Evolutionary conservation across 2,888 invertebrate genomes (phyloP), one percentile per base, ranked within the genome.

Genomic region (Phlogophora meticulosa): DNA sequence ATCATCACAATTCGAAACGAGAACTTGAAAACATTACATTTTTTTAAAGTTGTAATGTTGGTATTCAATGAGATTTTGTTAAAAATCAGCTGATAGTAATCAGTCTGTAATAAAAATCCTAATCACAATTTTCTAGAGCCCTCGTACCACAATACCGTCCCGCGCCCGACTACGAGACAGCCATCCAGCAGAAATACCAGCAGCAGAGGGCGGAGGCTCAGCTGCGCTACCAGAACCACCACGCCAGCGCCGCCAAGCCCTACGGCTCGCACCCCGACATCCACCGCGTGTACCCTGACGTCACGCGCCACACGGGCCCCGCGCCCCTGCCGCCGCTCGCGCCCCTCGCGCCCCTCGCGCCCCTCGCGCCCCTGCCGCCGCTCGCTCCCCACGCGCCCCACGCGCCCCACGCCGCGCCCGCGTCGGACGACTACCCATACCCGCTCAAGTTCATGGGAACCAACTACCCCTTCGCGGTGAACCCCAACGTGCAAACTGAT

Each of bases 81-180:
- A n/a, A n/a, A n/a, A n/a, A n/a, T n/a, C n/a, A n/a, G n/a, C n/a
- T n/a, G n/a, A n/a, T n/a, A n/a, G n/a, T n/a, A n/a, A n/a, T 5
- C 28, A 2, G 4, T 28, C 28, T 28, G 28, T 28, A 4, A 28
- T 28, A 28, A 28, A 4, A 5, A 28, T 5, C 5, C 28, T 28
- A 28, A 28, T 4, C 28, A 28, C 28, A 4, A 28, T 28, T 28
- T 28, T 28, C 95, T 81, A 97, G 98, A 84, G 97, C 97, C 17
- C 96, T 98, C 76, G 91, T 98, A n/a, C 98, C 98, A 0, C 97
- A 97, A 0, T 98, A 98, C 90, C 96, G 99, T 3, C 98, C 98
- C 0, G 98, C 99, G 1, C 99, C 99, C 0, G 99, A 99, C 93
- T 99, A 99, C 91, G 99, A 99, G 88, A 98, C 98, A 0, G 99